Evolutionary conservation across 2,797 vertebrate genomes (phyloP).

Genomic region (Sciaenops ocellatus): DNA sequence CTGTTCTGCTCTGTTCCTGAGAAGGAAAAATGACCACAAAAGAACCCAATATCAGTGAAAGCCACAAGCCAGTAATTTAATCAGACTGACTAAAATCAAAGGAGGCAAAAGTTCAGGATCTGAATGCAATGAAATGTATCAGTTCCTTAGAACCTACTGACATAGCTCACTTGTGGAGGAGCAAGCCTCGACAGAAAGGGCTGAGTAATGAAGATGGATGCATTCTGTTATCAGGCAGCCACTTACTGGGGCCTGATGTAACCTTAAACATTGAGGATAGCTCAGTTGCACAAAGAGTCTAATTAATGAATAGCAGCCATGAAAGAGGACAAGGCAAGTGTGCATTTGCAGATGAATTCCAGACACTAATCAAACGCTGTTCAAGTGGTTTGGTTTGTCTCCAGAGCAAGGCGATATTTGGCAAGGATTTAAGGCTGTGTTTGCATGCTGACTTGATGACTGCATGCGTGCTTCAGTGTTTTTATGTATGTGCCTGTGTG

Average conservation of each 20-base stretch:
- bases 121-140: constrained; percentile 92
- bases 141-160: constrained; percentile 90
- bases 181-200: constrained; percentile 91
- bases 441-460: constrained; percentile 70
- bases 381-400: constrained; percentile 82
- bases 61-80: constrained; percentile 90
- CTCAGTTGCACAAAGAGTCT: constrained; percentile 95
- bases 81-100: constrained; percentile 90
- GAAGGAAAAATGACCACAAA: constrained; percentile 45
- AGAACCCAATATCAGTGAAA: constrained; percentile 80
- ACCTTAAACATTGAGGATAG: constrained; percentile 98
- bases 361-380: constrained; percentile 90
- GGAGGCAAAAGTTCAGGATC: constrained; percentile 94
- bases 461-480: constrained; percentile 42
- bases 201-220: constrained; percentile 99
- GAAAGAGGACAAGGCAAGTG: constrained; percentile 90
- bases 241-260: constrained; percentile 96
- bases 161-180: constrained; percentile 89
- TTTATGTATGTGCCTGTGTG: constrained; percentile 30
- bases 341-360: constrained; percentile 94
- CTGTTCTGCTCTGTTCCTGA: constrained; percentile 20
- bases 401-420: constrained; percentile 69
- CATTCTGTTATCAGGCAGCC: constrained; percentile 95
- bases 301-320: constrained; percentile 96
- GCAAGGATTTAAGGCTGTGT: constrained; percentile 61